phyloP scores from a whole-genome alignment of 1,140 invertebrate species.

The Belonocnema kinseyi region DNA sequence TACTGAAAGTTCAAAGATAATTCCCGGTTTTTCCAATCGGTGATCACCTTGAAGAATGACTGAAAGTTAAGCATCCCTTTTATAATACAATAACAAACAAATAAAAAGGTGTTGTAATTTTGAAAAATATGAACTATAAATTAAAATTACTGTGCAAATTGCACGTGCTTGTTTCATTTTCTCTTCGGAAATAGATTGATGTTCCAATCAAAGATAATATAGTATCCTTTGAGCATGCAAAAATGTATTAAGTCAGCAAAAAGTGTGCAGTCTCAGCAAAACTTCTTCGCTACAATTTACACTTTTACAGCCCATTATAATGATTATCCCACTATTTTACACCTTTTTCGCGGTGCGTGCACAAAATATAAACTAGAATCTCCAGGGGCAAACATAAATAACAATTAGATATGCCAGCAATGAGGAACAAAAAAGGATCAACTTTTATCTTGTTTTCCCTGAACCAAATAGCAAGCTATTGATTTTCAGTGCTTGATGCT shows the following conservation, averaged over 20 bases:
- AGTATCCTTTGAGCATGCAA: not conserved
- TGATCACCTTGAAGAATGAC: too few relatives aligned
- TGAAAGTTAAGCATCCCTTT: too few relatives aligned
- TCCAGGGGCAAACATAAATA: constrained; percentile 9
- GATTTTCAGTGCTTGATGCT: too few relatives aligned
- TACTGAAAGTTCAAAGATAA: too few relatives aligned
- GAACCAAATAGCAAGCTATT: not conserved
- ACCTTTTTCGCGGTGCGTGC: not conserved
- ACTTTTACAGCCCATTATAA: not conserved
- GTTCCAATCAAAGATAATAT: not conserved
- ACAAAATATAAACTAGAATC: not conserved
- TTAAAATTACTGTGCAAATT: too few relatives aligned
- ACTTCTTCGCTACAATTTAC: not conserved
- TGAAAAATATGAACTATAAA: too few relatives aligned
- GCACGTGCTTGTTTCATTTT: too few relatives aligned
- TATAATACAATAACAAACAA: too few relatives aligned
- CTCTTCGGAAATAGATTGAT: not conserved
- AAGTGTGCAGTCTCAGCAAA: constrained; percentile 9
- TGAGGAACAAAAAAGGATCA: not conserved
- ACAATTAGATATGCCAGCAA: not conserved
- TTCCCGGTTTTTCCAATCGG: too few relatives aligned
- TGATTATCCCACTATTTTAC: not conserved
- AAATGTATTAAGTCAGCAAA: constrained; percentile 1
- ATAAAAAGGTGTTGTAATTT: too few relatives aligned
- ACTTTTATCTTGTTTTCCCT: not conserved